Conservation (phyloP, 2,113 vertebrate genomes). For the Malaclemys terrapin region DNA sequence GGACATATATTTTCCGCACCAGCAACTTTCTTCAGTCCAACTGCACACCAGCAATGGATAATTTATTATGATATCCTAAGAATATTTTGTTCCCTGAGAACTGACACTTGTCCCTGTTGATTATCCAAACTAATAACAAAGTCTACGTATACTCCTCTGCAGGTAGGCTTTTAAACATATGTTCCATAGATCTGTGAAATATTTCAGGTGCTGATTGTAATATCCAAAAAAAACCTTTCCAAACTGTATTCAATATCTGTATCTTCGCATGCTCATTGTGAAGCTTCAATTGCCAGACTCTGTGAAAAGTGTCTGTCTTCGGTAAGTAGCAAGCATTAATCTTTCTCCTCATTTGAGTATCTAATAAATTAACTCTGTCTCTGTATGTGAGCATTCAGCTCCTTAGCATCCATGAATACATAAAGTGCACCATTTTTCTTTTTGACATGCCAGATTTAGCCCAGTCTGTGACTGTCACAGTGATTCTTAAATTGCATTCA, state of each 20-base stretch:
- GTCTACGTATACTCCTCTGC: neutral
- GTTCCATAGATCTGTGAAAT: neutral
- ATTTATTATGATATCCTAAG: constrained; percentile 6
- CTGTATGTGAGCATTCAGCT: neutral
- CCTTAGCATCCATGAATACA: neutral
- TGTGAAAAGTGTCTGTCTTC: neutral
- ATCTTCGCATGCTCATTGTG: neutral
- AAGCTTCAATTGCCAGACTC: neutral
- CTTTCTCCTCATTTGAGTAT: neutral
- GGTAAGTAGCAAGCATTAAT: neutral
- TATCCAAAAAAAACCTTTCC: neutral
- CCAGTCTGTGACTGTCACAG: neutral
- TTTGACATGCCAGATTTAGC: neutral
- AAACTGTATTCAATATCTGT: neutral
- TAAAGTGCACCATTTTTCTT: neutral
- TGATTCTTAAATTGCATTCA: neutral
- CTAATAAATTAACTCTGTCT: neutral
- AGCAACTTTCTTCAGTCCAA: constrained; percentile 14
- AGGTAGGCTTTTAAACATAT: neutral
- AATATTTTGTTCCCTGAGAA: neutral
- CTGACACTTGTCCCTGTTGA: neutral
- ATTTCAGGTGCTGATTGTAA: neutral
- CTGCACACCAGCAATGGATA: constrained; percentile 9
- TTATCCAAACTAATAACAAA: neutral
- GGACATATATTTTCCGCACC: constrained; percentile 8